Conservation (phyloP, 2,888 invertebrate species). For the Chrysomela aeneicollis region DNA sequence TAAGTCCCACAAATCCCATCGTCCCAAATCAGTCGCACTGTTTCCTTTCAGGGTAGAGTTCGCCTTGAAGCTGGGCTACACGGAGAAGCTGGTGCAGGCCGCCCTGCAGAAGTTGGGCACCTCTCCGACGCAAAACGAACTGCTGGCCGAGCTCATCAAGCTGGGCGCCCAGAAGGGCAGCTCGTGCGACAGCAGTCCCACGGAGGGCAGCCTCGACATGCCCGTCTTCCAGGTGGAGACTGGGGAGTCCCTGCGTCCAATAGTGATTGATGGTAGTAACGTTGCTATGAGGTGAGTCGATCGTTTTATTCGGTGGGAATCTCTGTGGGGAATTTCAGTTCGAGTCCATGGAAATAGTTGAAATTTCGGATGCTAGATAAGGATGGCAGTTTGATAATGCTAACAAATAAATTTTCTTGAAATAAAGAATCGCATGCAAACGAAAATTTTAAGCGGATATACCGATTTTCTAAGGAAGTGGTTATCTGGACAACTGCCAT, state of each 20-base stretch:
- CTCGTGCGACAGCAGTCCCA: conserved; percentile 58
- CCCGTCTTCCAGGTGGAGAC: conserved; percentile 48
- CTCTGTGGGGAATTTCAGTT: too few relatives aligned
- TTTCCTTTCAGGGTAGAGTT: conserved; percentile 75
- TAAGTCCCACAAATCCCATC: too few relatives aligned
- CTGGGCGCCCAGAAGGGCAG: conserved; percentile 68
- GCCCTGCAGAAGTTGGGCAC: conserved; percentile 87
- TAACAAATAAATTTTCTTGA: too few relatives aligned
- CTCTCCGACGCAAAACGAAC: conserved; percentile 85
- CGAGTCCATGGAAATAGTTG: too few relatives aligned
- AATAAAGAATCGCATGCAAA: too few relatives aligned
- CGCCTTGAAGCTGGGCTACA: conserved; percentile 91
- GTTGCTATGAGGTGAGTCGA: conserved; percentile 84
- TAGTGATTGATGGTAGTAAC: conserved; percentile 94
- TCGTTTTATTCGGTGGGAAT: not conserved
- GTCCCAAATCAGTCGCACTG: too few relatives aligned
- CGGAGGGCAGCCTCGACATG: conserved; percentile 51
- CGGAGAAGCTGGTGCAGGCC: conserved; percentile 82
- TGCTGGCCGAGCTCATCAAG: conserved; percentile 88
- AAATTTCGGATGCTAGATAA: too few relatives aligned
- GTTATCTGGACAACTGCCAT: too few relatives aligned
- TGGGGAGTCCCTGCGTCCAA: conserved; percentile 66
- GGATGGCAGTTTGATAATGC: too few relatives aligned
- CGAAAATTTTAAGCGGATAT: too few relatives aligned
- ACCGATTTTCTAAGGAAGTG: too few relatives aligned